Percentiles rank a stretch among this genome's conserved stretches.
Evolutionary conservation across 2,888 invertebrate genomes (phyloP).

Genomic region (Macrosoma leucophasiata): DNA sequence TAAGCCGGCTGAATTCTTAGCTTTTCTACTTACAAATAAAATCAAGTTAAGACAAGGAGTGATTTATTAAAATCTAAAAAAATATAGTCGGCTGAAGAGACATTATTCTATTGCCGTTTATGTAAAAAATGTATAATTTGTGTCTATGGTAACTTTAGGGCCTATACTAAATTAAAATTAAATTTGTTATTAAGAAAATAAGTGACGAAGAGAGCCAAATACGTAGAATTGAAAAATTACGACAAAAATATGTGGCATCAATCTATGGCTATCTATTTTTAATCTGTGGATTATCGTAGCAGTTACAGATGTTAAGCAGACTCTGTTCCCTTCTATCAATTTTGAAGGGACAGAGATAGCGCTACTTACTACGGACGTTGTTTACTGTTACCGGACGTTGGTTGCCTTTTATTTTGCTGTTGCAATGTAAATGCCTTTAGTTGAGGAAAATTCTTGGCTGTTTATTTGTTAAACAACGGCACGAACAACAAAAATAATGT

Average conservation of each 20-base stretch:
- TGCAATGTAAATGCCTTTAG: too few relatives aligned
- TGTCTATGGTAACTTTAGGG: slow-evolving; percentile 63
- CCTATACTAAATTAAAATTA: slow-evolving; percentile 33
- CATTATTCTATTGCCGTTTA: slow-evolving; percentile 22
- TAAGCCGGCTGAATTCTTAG: slow-evolving; percentile 35
- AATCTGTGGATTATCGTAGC: too few relatives aligned
- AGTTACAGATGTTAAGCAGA: too few relatives aligned
- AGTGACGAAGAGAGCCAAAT: slow-evolving; percentile 7
- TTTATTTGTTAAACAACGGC: too few relatives aligned
- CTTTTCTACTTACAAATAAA: slow-evolving; percentile 49
- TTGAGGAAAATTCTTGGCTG: too few relatives aligned
- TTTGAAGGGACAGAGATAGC: too few relatives aligned
- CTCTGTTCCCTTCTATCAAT: too few relatives aligned
- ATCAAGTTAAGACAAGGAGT: slow-evolving; percentile 41
- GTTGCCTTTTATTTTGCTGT: too few relatives aligned
- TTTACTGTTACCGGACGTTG: too few relatives aligned
- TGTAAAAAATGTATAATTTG: slow-evolving; percentile 46
- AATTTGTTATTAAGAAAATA: slow-evolving; percentile 3
- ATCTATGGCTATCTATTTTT: slow-evolving; percentile 10
- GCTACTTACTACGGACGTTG: too few relatives aligned
- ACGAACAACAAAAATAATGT: too few relatives aligned
- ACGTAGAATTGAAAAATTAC: slow-evolving; percentile 7
- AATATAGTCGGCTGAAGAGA: slow-evolving; percentile 14
- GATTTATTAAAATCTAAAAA: slow-evolving; percentile 21
- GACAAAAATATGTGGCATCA: slow-evolving; percentile 11